Conservation (phyloP, 2,888 invertebrate species). For the Drosophila nr. perissopoda region DNA sequence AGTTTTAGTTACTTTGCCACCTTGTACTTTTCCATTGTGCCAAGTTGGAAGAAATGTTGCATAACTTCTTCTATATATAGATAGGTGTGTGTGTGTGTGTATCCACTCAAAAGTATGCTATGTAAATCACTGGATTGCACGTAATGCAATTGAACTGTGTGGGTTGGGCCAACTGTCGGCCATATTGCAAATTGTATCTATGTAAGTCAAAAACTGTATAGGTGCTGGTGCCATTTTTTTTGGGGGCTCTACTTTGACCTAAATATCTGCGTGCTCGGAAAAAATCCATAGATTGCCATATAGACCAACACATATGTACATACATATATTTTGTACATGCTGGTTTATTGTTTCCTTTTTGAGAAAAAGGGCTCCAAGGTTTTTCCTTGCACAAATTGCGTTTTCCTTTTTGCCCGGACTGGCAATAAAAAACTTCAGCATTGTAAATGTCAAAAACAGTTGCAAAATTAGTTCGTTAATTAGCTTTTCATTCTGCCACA, state of each 20-base stretch:
- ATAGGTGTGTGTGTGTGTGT: background rate
- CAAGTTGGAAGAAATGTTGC: conserved; percentile 37
- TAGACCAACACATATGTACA: conserved; percentile 1
- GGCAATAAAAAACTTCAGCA: conserved; percentile 58
- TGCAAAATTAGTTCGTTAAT: conserved; percentile 78
- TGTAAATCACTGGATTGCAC: conserved; percentile 56
- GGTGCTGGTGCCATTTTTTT: conserved; percentile 14
- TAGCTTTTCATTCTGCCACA: conserved; percentile 74
- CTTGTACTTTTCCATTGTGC: conserved; percentile 10
- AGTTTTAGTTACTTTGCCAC: conserved; percentile 11
- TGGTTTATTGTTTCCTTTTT: conserved; percentile 24
- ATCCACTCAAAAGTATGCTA: conserved; percentile 59
- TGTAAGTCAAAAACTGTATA: conserved; percentile 14
- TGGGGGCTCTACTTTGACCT: conserved; percentile 52
- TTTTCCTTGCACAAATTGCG: conserved; percentile 41
- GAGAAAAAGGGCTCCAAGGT: conserved; percentile 9
- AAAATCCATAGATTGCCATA: conserved; percentile 52
- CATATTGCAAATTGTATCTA: conserved; percentile 26
- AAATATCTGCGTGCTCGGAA: conserved; percentile 42
- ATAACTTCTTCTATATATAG: conserved; percentile 37
- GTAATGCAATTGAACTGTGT: conserved; percentile 61
- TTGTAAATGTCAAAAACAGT: conserved; percentile 77
- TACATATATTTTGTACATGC: background rate
- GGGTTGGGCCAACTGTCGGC: conserved; percentile 32
- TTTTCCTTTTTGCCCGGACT: conserved; percentile 31